A percentile compares a stretch with the other conserved stretches of the same genome.
Conservation (phyloP, 2,888 invertebrate genomes). For the Chirona hameri region DNA sequence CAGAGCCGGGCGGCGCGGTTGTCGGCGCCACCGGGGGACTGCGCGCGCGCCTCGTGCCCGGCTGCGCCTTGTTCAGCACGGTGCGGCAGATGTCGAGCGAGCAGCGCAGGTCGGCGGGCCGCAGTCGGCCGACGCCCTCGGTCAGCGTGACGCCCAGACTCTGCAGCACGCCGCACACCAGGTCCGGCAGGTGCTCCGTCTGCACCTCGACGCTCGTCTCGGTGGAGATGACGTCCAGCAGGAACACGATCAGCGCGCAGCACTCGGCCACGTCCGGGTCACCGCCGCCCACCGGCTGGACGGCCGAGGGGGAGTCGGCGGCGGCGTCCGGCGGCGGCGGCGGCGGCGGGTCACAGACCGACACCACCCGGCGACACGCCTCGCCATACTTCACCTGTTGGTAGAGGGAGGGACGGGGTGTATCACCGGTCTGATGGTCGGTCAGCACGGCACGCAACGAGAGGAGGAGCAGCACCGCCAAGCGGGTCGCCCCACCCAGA, state of each 20-base stretch:
- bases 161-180: conserved; percentile 50
- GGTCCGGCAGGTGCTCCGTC: conserved; percentile 70
- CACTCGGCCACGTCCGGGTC: conserved; percentile 56
- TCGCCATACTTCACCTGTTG: conserved; percentile 40
- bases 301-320: conserved; percentile 41
- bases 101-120: conserved; percentile 46
- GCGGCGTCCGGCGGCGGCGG: too few species aligned
- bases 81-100: conserved; percentile 41
- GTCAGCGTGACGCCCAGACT: conserved; percentile 48
- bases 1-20: conserved; percentile 37
- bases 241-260: conserved; percentile 67
- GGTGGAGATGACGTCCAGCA: conserved; percentile 68
- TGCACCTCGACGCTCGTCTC: conserved; percentile 74
- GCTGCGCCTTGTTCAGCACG: conserved; percentile 25
- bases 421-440: too few species aligned
- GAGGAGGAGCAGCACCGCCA: too few species aligned
- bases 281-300: conserved; percentile 56
- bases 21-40: not conserved
- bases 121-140: conserved; percentile 51
- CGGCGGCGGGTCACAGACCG: not conserved
- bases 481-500: too few species aligned
- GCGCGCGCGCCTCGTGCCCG: conserved; percentile 4
- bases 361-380: conserved; percentile 48
- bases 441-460: too few species aligned
- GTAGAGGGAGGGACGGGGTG: not conserved